A percentile compares a stretch with the other conserved stretches of the same genome.
These are phyloP conservation scores for Drosophila lacicola DNA, from an alignment of 2,888 invertebrate genomes.

Conservation along the genomic window DNA sequence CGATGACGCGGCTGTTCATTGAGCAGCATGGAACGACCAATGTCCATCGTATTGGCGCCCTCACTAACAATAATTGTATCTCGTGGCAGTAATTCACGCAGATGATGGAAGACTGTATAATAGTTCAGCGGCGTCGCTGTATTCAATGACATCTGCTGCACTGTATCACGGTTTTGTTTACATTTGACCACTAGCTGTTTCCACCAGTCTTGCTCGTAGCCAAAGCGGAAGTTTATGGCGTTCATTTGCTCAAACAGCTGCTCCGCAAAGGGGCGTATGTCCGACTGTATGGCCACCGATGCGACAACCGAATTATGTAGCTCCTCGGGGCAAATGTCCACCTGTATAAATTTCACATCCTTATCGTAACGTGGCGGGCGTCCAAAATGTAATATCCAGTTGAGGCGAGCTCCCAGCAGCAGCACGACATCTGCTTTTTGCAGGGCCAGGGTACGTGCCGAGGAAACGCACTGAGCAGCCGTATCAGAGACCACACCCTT, in stretches of 20 bases:
- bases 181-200: slow-evolving; percentile 89
- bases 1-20: slow-evolving; percentile 94
- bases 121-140: slow-evolving; percentile 94
- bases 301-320: slow-evolving; percentile 94
- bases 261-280: slow-evolving; percentile 90
- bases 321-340: slow-evolving; percentile 95
- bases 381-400: slow-evolving; percentile 99
- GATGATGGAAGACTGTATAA: slow-evolving; percentile 94
- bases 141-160: slow-evolving; percentile 89
- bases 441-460: slow-evolving; percentile 94
- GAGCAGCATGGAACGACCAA: slow-evolving; percentile 94
- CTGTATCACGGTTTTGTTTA: slow-evolving; percentile 89
- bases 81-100: slow-evolving; percentile 91
- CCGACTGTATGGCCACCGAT: slow-evolving; percentile 93
- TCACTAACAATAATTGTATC: slow-evolving; percentile 97
- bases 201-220: slow-evolving; percentile 91
- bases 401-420: slow-evolving; percentile 95
- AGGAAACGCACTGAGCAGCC: slow-evolving; percentile 91
- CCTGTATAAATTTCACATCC: slow-evolving; percentile 95
- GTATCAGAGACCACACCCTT: slow-evolving; percentile 92
- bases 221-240: slow-evolving; percentile 87
- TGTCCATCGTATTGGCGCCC: slow-evolving; percentile 99
- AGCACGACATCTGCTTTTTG: slow-evolving; percentile 95
- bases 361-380: slow-evolving; percentile 92
- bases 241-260: slow-evolving; percentile 88